These are phyloP conservation scores for Galerucella calmariensis DNA, from an alignment of 2,888 invertebrate genomes.

Conservation along the genomic window DNA sequence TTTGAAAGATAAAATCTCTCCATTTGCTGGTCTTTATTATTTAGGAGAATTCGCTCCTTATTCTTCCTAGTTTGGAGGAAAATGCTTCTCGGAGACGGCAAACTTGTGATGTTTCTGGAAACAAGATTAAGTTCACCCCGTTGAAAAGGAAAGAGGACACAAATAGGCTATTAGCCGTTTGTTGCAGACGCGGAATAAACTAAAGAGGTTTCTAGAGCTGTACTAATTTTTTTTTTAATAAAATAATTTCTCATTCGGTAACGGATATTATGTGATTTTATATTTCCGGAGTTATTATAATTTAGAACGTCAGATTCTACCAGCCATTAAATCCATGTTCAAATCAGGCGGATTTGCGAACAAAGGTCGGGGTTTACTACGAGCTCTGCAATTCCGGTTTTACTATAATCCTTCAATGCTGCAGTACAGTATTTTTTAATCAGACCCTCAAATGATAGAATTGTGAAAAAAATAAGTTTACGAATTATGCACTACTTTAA, in stretches of 20 bases:
- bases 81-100: not conserved
- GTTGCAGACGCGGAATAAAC: not conserved
- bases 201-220: not conserved
- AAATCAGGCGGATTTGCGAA: not conserved
- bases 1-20: not conserved
- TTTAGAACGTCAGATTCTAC: not conserved
- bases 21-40: not conserved
- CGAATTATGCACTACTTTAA: no score
- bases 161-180: not conserved
- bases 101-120: slow-evolving; percentile 1
- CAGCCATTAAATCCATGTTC: not conserved
- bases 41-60: not conserved
- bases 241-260: not conserved
- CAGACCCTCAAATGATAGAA: not conserved
- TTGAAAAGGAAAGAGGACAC: not conserved
- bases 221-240: not conserved
- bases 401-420: not conserved
- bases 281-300: not conserved
- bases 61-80: not conserved
- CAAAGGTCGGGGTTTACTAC: not conserved
- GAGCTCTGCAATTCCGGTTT: not conserved
- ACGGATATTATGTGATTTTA: not conserved
- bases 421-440: not conserved
- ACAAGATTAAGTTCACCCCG: not conserved
- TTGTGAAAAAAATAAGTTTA: no score